Conservation (phyloP, 2,888 invertebrate genomes). For the Tipula lateralis region DNA sequence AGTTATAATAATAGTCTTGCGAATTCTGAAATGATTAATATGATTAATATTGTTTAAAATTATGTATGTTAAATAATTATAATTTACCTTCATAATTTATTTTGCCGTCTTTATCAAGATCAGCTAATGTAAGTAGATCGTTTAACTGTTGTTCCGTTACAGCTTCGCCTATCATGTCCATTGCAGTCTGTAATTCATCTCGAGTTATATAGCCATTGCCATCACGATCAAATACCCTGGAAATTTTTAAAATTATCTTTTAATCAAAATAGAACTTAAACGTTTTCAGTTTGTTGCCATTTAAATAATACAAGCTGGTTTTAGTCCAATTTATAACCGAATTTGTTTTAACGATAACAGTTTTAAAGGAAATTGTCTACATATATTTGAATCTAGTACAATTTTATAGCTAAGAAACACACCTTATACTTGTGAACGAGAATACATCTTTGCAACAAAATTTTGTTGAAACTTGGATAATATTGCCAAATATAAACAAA, state of each 20-base stretch:
- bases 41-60: not conserved
- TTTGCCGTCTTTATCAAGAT: conserved; percentile 72
- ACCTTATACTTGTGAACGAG: too few relatives aligned
- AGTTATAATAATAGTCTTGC: conserved; percentile 26
- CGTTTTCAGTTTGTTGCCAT: too few relatives aligned
- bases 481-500: too few relatives aligned
- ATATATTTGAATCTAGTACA: too few relatives aligned
- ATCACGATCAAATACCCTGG: conserved; percentile 80
- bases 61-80: not conserved
- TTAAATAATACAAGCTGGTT: too few relatives aligned
- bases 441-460: too few relatives aligned
- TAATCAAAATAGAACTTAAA: too few relatives aligned
- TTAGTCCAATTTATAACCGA: too few relatives aligned
- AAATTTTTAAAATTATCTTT: not conserved
- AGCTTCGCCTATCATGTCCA: conserved; percentile 76
- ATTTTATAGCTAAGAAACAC: too few relatives aligned
- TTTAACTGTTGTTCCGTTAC: conserved; percentile 70
- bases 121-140: conserved; percentile 68
- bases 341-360: too few relatives aligned
- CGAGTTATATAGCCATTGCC: conserved; percentile 84
- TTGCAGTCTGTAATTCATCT: conserved; percentile 71
- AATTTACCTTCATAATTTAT: conserved; percentile 76
- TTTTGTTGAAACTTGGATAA: too few relatives aligned
- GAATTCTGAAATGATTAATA: conserved; percentile 12
- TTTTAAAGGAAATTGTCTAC: too few relatives aligned